phyloP scores from a whole-genome alignment of 2,888 invertebrate genomes.

The Operophtera brumata region DNA sequence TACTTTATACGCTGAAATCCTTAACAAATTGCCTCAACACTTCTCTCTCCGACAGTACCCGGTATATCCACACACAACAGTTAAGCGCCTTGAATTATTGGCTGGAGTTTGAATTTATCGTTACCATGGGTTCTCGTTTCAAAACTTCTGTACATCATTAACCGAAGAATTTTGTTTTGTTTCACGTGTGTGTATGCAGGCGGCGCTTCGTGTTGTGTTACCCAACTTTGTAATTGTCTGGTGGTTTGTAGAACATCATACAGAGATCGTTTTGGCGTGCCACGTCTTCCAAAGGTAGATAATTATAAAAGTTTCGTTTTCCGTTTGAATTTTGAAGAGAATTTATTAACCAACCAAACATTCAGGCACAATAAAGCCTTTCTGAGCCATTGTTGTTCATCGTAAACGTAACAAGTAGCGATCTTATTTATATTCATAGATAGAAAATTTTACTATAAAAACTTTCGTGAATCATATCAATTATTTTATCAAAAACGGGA shows the following conservation, averaged over 20 bases:
- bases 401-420: too few species aligned
- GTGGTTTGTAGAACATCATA: conserved; percentile 4
- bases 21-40: conserved; percentile 21
- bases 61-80: conserved; percentile 20
- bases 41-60: conserved; percentile 21
- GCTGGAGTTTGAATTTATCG: conserved; percentile 19
- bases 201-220: too few species aligned
- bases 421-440: too few species aligned
- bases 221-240: conserved; percentile 7
- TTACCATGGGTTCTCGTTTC: conserved; percentile 19
- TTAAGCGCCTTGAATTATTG: conserved; percentile 31
- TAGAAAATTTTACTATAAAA: too few species aligned
- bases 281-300: too few species aligned
- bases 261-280: neutral
- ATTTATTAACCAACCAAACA: too few species aligned
- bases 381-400: too few species aligned
- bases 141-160: conserved; percentile 15
- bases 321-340: neutral
- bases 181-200: neutral
- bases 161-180: conserved; percentile 14
- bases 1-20: conserved; percentile 9
- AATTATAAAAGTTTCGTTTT: neutral
- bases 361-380: too few species aligned
- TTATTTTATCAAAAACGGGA: too few species aligned
- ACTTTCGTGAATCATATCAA: too few species aligned